Base-by-base conservation (phyloP, 2,113 vertebrate genomes). In the Lathamus discolor region DNA sequence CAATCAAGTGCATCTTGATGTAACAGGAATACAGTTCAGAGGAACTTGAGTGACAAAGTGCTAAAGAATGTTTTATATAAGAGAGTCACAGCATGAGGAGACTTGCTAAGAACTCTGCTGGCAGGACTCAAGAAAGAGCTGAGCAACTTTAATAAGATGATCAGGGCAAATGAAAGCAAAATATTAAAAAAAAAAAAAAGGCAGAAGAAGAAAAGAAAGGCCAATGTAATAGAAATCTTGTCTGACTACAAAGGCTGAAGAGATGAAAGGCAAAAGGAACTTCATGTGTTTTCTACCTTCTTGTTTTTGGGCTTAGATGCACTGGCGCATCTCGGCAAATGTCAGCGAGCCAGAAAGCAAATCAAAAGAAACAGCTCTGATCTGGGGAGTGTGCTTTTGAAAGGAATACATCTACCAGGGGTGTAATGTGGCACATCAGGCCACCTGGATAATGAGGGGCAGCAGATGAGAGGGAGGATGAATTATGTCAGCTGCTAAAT, bases 251-350 rank as follows among this genome's bases (percentile, higher is more conserved):
- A 96, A 97, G 96, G 73, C 92, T 69, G 89, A 89, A 66, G 76
- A 97, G 95, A 97, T 97, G 77, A 97, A 97, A 97, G 96, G 88
- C 74, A 97, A 96, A 75, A 90, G 31, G 73, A 88, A 83, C 66
- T 93, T 92, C 48, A 27, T 48, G 86, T 92, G 74, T 92, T 92
- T 96, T 94, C 63, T 87, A 35, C 62, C 73, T 97, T 74, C 84
- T 96, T 94, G 76, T 39, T 95, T 96, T 93, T 59, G 69, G 96
- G 75, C 83, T 95, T 82, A 66, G 69, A 91, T 94, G 84, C 78
- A 84, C 55, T 48, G 72, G 66, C 4, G 1, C 72, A 90, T 74
- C 86, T 68, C 90, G 69, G 73, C 63, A 92, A 95, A 96, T 94
- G 93, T 96, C 94, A 96, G 76, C 1, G 1, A 97, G 82, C 72